Evolutionary conservation across 2,113 vertebrate species (phyloP), one percentile per base, ranked within the genome.

Genomic region (Indicator maculatus): DNA sequence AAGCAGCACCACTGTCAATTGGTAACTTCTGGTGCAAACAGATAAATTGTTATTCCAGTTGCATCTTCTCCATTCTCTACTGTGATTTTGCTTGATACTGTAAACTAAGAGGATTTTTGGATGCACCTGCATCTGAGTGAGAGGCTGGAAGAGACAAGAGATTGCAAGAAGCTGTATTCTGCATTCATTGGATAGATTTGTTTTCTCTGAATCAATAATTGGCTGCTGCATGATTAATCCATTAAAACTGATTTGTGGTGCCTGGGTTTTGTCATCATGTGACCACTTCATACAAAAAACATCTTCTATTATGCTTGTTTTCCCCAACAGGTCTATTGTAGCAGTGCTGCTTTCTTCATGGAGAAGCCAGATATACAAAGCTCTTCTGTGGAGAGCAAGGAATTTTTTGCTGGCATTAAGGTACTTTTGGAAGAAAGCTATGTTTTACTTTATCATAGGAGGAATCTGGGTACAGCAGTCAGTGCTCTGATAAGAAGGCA

Each of bases 331-430:
- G 98, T 99, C 88, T 98, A 97, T 95, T 99, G 99, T 91, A 98
- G 98, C 86, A 96, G 96, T 95, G 98, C 98, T 74, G 82, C 98
- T 93, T 99, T 99, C 97, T 98, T 98, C 72, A 85, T 98, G 96
- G 98, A 99, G 66, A 97, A 97, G 2, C 98, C 98, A 6, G 95
- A 98, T 41, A 14, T 97, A 53, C 98, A 89, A 30, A 98, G 99
- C 52, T 47, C 94, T 63, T 60, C 95, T 5, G 96, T 96, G n/a
- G 98, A 99, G 83, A 99, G 99, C 95, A 88, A 76, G 81, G 98
- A 98, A 96, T 99, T 99, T 97, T 99, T 99, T 97, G 98, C 98
- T 47, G 98, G 98, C 30, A 98, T 99, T 94, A 98, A 97, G 98
- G 98, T 99, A 98, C 38, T 86, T 65, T 91, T 82, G 69, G 71